A percentile compares a stretch with the other conserved stretches of the same genome.
phyloP scores from a whole-genome alignment of 2,797 vertebrate species.

The Pseudochirops cupreus region DNA sequence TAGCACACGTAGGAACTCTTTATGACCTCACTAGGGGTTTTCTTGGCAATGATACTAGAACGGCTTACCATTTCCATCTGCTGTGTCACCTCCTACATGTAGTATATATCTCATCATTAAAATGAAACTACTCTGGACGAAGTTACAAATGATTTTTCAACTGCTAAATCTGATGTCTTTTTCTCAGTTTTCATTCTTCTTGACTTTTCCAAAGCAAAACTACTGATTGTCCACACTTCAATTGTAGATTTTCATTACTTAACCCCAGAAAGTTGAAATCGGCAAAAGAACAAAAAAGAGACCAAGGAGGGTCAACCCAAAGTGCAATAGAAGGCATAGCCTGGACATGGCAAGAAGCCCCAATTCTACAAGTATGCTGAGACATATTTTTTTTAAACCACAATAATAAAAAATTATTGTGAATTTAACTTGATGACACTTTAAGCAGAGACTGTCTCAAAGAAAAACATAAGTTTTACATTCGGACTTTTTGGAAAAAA shows the following conservation, averaged over 20 bases:
- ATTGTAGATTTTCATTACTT: not conserved
- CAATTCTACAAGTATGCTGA: not conserved
- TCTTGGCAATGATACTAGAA: not conserved
- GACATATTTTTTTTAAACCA: too few species aligned
- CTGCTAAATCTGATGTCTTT: not conserved
- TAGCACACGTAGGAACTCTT: not conserved
- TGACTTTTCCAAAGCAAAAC: not conserved
- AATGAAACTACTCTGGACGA: not conserved
- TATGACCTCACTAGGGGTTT: not conserved
- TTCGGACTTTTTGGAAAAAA: not conserved
- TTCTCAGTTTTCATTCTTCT: not conserved
- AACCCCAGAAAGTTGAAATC: not conserved
- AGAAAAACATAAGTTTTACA: not conserved
- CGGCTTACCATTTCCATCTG: not conserved
- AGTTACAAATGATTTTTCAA: not conserved
- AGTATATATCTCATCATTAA: not conserved
- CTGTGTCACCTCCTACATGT: not conserved
- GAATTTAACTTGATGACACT: not conserved
- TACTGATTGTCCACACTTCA: not conserved
- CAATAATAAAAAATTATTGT: too few species aligned
- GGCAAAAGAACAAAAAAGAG: not conserved
- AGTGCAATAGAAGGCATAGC: not conserved
- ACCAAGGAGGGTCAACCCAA: not conserved
- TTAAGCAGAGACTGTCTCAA: not conserved
- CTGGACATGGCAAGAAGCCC: not conserved